Percentiles rank a stretch among this genome's conserved stretches.
Evolutionary conservation across 2,888 invertebrate genomes (phyloP).

Genomic region (Tridacna crocea): DNA sequence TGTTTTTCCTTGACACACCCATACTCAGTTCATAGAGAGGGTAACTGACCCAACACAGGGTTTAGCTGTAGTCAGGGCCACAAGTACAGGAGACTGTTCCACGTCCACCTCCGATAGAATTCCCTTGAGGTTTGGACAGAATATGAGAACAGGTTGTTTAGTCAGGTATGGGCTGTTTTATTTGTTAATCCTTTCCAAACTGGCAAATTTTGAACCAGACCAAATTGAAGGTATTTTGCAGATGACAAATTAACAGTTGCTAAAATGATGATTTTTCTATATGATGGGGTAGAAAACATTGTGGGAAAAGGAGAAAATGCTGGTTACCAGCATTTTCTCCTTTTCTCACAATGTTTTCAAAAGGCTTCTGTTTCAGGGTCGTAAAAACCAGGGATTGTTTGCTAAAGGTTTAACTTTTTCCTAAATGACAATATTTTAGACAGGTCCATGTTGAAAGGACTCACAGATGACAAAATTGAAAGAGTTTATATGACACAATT

Average conservation of each 20-base stretch:
- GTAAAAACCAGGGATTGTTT: no score
- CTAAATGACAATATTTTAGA: no score
- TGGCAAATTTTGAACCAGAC: no score
- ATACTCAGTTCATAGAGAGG: slow-evolving; percentile 44
- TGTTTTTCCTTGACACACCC: slow-evolving; percentile 35
- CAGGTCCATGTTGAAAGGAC: no score
- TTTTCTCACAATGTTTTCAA: no score
- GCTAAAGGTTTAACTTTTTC: no score
- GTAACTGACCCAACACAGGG: slow-evolving; percentile 46
- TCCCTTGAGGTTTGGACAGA: slow-evolving; percentile 81
- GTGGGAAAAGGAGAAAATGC: neutral
- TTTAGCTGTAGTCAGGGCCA: slow-evolving; percentile 75
- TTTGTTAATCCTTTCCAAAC: neutral
- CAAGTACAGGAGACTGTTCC: slow-evolving; percentile 73
- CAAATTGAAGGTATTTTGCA: no score
- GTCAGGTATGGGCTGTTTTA: slow-evolving; percentile 70
- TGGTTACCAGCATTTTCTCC: neutral
- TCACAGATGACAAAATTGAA: no score
- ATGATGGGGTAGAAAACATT: neutral
- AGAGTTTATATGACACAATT: no score
- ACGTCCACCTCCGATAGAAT: slow-evolving; percentile 63
- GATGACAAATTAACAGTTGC: no score
- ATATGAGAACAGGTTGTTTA: slow-evolving; percentile 82
- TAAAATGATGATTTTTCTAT: no score
- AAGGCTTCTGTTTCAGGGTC: no score